A percentile compares a stretch with the other conserved stretches of the same genome.
phyloP scores from a whole-genome alignment of 2,797 vertebrate genomes.

The Malacoctenus gilli region DNA sequence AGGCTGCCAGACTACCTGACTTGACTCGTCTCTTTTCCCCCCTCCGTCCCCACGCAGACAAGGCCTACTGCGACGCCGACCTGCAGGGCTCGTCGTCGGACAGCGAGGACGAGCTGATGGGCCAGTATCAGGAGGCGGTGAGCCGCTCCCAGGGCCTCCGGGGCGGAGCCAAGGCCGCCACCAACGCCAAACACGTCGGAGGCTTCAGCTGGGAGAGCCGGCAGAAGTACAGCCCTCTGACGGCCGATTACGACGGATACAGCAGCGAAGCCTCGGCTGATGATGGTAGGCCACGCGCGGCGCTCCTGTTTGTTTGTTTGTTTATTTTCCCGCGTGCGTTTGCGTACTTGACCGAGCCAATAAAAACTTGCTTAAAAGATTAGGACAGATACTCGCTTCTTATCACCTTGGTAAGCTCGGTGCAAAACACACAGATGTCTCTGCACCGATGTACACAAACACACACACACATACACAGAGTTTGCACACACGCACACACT shows the following conservation, averaged over 20 bases:
- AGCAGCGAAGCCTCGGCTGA: slow-evolving; percentile 95
- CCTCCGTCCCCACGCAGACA: slow-evolving; percentile 78
- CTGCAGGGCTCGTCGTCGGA: slow-evolving; percentile 92
- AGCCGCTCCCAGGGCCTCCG: slow-evolving; percentile 88
- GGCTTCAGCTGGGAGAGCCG: slow-evolving; percentile 92
- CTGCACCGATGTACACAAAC: slow-evolving; percentile 8
- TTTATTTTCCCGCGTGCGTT: slow-evolving; percentile 14
- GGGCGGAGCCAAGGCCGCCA: slow-evolving; percentile 65
- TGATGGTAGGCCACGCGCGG: slow-evolving; percentile 82
- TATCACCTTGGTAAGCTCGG: slow-evolving; percentile 19
- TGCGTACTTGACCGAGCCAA: slow-evolving; percentile 1
- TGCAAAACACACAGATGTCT: background rate
- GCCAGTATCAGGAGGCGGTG: slow-evolving; percentile 94
- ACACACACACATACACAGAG: slow-evolving; percentile 7
- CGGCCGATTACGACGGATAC: slow-evolving; percentile 92
- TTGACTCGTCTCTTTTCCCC: background rate
- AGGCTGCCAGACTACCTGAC: slow-evolving; percentile 23
- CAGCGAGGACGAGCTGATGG: slow-evolving; percentile 94
- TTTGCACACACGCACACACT: slow-evolving; percentile 32
- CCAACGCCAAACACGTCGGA: slow-evolving; percentile 78
- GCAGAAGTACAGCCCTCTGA: slow-evolving; percentile 92
- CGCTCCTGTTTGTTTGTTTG: too few species aligned
- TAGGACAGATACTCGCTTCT: slow-evolving; percentile 3
- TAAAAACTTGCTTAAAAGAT: background rate
- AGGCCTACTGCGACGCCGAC: slow-evolving; percentile 85